phyloP scores from a whole-genome alignment of 1,140 invertebrate species.

The Musca domestica region DNA sequence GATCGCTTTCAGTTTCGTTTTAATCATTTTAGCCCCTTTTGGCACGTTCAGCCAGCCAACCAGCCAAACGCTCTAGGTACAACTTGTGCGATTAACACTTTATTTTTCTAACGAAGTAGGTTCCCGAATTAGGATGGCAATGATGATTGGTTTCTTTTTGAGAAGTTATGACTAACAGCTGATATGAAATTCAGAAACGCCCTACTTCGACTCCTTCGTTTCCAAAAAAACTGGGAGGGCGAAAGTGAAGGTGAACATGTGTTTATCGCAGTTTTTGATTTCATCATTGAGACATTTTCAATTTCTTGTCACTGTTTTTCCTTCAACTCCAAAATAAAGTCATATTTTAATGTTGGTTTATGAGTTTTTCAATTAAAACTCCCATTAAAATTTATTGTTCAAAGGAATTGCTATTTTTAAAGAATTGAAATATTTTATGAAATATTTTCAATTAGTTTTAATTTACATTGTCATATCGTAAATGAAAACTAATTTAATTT shows the following conservation, averaged over 20 bases:
- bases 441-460: too few species aligned
- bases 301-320: neutral
- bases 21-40: too few species aligned
- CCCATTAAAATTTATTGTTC: slow-evolving; percentile 5
- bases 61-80: too few species aligned
- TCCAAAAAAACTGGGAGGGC: too few species aligned
- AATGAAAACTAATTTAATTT: too few species aligned
- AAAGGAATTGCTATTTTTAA: neutral
- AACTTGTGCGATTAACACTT: too few species aligned
- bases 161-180: slow-evolving; percentile 4
- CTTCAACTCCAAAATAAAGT: neutral
- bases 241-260: slow-evolving; percentile 18
- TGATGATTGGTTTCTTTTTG: neutral
- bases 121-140: neutral
- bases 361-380: slow-evolving; percentile 1
- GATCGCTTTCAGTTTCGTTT: too few species aligned
- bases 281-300: neutral
- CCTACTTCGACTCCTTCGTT: neutral
- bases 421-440: too few species aligned
- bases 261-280: slow-evolving; percentile 5
- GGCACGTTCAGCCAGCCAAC: too few species aligned
- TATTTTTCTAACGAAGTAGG: too few species aligned
- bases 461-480: too few species aligned
- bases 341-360: slow-evolving; percentile 15
- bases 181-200: slow-evolving; percentile 7